phyloP scores from a whole-genome alignment of 2,888 invertebrate species.

The Drosophila tanythrix region DNA sequence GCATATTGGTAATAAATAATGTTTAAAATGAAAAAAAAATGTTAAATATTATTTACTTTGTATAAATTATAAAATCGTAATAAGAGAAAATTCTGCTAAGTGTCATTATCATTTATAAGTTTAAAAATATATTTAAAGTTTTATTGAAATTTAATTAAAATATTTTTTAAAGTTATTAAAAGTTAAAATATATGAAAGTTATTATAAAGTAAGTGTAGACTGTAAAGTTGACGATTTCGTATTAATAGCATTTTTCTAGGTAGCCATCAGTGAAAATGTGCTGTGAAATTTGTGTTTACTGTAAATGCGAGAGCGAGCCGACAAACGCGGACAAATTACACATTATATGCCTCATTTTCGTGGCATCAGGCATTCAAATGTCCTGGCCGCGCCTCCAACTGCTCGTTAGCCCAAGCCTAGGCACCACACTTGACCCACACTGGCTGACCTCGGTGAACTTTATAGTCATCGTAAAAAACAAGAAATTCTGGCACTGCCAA shows the following conservation, averaged over 20 bases:
- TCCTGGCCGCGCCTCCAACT: constrained; percentile 54
- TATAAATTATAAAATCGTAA: background rate
- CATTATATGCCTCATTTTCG: constrained; percentile 63
- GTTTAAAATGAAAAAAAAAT: background rate
- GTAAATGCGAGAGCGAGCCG: constrained; percentile 24
- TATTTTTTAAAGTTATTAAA: background rate
- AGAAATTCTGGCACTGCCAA: constrained; percentile 10
- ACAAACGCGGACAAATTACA: constrained; percentile 53
- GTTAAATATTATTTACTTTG: background rate
- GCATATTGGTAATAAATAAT: background rate
- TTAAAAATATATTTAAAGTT: background rate
- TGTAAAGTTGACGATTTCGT: constrained; percentile 35
- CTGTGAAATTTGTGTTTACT: constrained; percentile 46
- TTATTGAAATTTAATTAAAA: background rate
- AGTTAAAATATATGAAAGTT: constrained; percentile 25
- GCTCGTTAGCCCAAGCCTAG: constrained; percentile 53
- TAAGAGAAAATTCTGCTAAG: background rate
- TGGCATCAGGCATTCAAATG: constrained; percentile 41
- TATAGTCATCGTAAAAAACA: constrained; percentile 22
- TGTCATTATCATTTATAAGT: background rate
- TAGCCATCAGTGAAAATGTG: constrained; percentile 35
- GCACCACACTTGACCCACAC: constrained; percentile 35
- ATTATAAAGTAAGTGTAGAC: constrained; percentile 11
- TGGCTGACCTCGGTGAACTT: constrained; percentile 48
- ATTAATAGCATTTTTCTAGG: constrained; percentile 43